Base-by-base conservation (phyloP, 2,888 invertebrate genomes). In the Himalopsyche kuldschensis region DNA sequence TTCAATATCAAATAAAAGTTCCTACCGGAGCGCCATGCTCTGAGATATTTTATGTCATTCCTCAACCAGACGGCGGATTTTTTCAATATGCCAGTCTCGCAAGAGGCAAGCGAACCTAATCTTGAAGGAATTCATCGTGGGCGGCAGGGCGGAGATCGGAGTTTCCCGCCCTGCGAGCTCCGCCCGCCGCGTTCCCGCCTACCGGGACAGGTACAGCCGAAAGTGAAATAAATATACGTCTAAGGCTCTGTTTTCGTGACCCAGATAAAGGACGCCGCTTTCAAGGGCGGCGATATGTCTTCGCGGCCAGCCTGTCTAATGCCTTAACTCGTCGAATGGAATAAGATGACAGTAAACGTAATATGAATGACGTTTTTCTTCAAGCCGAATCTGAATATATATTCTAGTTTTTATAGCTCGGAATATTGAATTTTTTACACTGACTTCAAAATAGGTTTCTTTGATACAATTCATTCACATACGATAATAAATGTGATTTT, bases 51-150 rank as follows among this genome's bases (percentile, higher is more conserved):
- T 32, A 75, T 75, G 75, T 75, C 32, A 31, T 75, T 55, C 55
- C 55, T 55, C 55, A 55, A 20, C 55, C 20, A 55, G 55, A 24
- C 55, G 55, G 55, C 75, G 75, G 32, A 31, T 30, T 30, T 32
- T 80, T 80, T 80, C 75, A 55, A 55, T 55, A 55, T 55, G 55
- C 55, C 55, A 55, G 55, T n/a, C 55, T 55, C 55, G 55, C 55
- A 55, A 55, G 80, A 63, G 41, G 41, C 41, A 41, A 80, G 55
- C 55, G 20, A 55, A 55, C 47, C 80, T 80, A 76, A 80, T 80
- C 75, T 47, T 27, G 17, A 75, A 75, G 75, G 27, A 47, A 75
- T 75, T 75, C 27, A 30, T 75, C 30, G 20, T 41, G 48, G 69
- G 75, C 75, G 63, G 31, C 75, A 32, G 80, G 41, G 75, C 24